phyloP scores from a whole-genome alignment of 2,888 invertebrate species.

The Sesamia inferens region DNA sequence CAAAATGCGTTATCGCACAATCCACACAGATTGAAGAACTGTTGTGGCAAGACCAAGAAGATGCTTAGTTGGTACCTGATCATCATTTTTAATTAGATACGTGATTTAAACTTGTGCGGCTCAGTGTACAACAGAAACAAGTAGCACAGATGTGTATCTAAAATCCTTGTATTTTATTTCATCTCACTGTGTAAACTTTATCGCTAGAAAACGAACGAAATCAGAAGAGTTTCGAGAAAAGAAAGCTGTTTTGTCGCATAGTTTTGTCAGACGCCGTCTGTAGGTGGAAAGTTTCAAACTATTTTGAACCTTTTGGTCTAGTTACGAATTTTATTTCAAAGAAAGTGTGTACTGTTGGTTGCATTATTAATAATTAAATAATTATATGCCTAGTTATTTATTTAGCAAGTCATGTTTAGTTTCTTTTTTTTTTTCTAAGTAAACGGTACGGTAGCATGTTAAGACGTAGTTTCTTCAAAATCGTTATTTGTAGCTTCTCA shows the following conservation, averaged over 20 bases:
- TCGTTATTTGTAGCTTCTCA: too few relatives aligned
- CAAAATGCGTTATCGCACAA: constrained; percentile 64
- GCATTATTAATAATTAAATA: not conserved
- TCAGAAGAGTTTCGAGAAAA: constrained; percentile 47
- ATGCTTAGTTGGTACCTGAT: constrained; percentile 75
- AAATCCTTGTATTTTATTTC: constrained; percentile 69
- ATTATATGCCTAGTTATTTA: not conserved
- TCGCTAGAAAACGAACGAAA: constrained; percentile 38
- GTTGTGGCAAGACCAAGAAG: constrained; percentile 64
- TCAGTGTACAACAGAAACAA: constrained; percentile 70
- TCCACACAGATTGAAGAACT: constrained; percentile 50
- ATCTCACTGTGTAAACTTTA: constrained; percentile 57
- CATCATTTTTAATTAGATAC: constrained; percentile 67
- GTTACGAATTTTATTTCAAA: constrained; percentile 29
- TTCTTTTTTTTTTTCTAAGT: not conserved
- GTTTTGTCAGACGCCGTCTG: constrained; percentile 4
- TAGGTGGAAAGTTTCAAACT: constrained; percentile 21
- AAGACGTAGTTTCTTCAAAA: not conserved
- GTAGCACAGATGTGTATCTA: constrained; percentile 65
- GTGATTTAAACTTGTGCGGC: constrained; percentile 75
- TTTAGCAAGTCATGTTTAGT: not conserved
- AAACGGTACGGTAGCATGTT: too few relatives aligned
- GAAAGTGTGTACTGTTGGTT: not conserved
- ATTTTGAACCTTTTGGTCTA: constrained; percentile 21
- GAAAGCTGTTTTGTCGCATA: constrained; percentile 41